A percentile compares a stretch with the other conserved stretches of the same genome.
These are phyloP conservation scores for Astropecten irregularis DNA, from an alignment of 53 echinoderm and acorn worm species.

Conservation along the genomic window DNA sequence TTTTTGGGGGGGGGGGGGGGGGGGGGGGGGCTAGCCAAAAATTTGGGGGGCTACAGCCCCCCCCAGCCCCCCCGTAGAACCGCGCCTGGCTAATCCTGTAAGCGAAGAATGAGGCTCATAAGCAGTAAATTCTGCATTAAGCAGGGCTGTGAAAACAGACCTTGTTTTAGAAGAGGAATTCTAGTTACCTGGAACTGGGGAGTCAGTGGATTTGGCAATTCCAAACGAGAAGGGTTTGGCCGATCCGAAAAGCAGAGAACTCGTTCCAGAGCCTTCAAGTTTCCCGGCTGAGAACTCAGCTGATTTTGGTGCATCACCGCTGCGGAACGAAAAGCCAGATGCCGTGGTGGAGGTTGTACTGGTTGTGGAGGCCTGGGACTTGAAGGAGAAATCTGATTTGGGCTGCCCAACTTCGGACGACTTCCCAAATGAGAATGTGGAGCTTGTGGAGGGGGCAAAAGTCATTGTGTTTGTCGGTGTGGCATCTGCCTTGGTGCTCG, in stretches of 20 bases:
- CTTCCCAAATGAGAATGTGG: not conserved
- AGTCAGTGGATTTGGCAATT: not conserved
- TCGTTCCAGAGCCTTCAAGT: not conserved
- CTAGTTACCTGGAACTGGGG: not conserved
- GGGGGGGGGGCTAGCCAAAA: too few relatives aligned
- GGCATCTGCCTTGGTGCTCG: not conserved
- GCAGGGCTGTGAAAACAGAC: too few relatives aligned
- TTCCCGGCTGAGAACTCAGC: not conserved
- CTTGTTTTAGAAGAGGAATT: too few relatives aligned
- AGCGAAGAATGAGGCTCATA: too few relatives aligned
- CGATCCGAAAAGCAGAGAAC: slow-evolving; percentile 4
- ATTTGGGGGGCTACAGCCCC: too few relatives aligned
- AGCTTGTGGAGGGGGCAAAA: not conserved
- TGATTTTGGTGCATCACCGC: too few relatives aligned
- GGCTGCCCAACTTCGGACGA: not conserved
- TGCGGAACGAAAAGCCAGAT: slow-evolving; percentile 27
- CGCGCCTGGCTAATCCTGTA: too few relatives aligned
- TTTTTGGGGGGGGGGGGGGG: too few relatives aligned
- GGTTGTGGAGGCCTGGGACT: not conserved
- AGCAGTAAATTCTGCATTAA: too few relatives aligned
- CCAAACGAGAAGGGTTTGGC: slow-evolving; percentile 35
- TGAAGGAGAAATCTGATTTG: not conserved
- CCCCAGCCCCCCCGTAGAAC: too few relatives aligned
- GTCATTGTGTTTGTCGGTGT: not conserved
- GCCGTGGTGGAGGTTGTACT: not conserved